These are phyloP conservation scores for Pao palembangensis DNA, from an alignment of 2,113 vertebrate genomes.

Conservation along the genomic window DNA sequence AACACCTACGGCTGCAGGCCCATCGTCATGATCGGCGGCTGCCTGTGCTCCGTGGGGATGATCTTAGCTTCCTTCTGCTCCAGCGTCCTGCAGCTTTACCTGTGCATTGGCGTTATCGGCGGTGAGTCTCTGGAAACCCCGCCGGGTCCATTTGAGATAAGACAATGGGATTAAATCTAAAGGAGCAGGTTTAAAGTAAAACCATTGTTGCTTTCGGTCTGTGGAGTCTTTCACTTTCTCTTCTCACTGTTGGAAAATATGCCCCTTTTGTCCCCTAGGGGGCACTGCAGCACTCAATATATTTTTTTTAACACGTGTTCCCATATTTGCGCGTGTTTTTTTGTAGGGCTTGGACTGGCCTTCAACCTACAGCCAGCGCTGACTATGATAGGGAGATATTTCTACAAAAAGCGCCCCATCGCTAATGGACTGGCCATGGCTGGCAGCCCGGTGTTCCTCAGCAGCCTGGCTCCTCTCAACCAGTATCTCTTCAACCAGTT, in stretches of 20 bases:
- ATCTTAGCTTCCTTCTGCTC: constrained; percentile 87
- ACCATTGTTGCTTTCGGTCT: no score
- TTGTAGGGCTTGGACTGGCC: constrained; percentile 90
- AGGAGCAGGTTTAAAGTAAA: constrained; percentile 29
- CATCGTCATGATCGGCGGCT: constrained; percentile 87
- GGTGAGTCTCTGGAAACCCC: constrained; percentile 76
- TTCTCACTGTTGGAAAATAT: no score
- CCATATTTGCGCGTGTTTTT: constrained; percentile 2
- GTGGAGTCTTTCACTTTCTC: no score
- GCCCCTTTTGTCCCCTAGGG: no score
- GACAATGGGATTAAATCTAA: constrained; percentile 17
- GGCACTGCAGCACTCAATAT: no score
- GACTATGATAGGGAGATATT: constrained; percentile 96
- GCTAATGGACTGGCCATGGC: constrained; percentile 96
- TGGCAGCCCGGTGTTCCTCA: constrained; percentile 96
- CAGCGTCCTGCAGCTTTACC: constrained; percentile 83
- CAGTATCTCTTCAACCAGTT: constrained; percentile 91
- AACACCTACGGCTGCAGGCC: constrained; percentile 93
- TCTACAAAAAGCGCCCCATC: constrained; percentile 89
- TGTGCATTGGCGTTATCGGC: constrained; percentile 88
- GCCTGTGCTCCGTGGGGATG: constrained; percentile 86
- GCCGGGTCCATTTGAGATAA: constrained; percentile 9
- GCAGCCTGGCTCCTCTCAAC: constrained; percentile 92
- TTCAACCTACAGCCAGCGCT: constrained; percentile 97
- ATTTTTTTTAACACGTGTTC: not conserved